These are phyloP conservation scores for Camponotus vicinus DNA, from an alignment of 1,140 invertebrate species.

Conservation along the genomic window DNA sequence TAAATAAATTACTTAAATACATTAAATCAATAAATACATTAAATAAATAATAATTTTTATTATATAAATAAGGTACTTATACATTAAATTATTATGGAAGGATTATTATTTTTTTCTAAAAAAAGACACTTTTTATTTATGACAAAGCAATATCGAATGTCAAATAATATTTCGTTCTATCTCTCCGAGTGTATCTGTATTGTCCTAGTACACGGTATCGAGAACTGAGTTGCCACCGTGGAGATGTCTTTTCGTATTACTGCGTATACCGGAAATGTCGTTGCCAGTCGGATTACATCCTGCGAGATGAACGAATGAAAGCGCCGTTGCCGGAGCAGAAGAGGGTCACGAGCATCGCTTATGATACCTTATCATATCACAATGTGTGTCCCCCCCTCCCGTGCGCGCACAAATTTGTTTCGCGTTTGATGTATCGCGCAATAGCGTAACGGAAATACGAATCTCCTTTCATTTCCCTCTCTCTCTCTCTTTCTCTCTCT, in stretches of 20 bases:
- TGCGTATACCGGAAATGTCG: conserved; percentile 40
- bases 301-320: conserved; percentile 38
- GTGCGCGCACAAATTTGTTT: conserved; percentile 54
- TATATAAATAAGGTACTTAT: not conserved
- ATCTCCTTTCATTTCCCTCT: conserved; percentile 37
- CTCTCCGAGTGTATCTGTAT: not conserved
- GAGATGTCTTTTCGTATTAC: conserved; percentile 58
- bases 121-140: not conserved
- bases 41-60: not conserved
- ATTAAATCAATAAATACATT: not conserved
- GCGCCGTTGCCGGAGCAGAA: not conserved
- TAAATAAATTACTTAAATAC: not conserved
- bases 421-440: conserved; percentile 55
- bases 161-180: conserved; percentile 38
- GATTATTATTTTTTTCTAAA: not conserved
- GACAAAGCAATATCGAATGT: conserved; percentile 31
- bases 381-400: conserved; percentile 18
- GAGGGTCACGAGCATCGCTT: conserved; percentile 41
- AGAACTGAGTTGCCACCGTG: conserved; percentile 50
- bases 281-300: conserved; percentile 54
- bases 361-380: conserved; percentile 59
- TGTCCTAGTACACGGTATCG: conserved; percentile 6
- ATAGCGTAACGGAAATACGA: conserved; percentile 45
- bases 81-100: not conserved
- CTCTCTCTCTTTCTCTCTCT: not conserved